Evolutionary conservation across 2,113 vertebrate species (phyloP), one percentile per base, ranked within the genome.

Genomic region (Symphodus melops): DNA sequence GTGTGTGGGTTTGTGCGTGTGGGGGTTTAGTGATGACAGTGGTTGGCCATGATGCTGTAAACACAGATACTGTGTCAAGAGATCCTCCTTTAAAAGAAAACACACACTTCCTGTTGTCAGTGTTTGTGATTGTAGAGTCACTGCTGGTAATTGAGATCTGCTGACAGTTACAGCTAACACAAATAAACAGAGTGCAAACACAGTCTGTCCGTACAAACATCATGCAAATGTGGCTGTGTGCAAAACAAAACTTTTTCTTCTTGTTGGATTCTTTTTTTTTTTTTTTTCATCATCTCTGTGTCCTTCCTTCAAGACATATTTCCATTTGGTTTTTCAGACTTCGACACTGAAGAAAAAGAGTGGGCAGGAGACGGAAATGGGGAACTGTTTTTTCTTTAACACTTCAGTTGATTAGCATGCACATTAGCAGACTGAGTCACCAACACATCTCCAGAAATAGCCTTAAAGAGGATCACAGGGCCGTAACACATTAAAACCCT

Each of bases 51-150:
- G 77, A 84, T 64, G 72, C 84, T 79, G 88, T 93, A 92, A 94
- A 93, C 93, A 91, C 90, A 89, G 88, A 91, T 90, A 88, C 60
- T 68, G 87, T 92, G 90, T 90, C 80, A 94, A 79, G 79, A 74
- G 79, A 89, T 86, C 80, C 81, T 68, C 78, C 72, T 86, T 89
- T 86, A 93, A 94, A 94, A 33, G 28, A 87, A 94, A 94, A 94
- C 89, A 94, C 85, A 72, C 79, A 75, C 85, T 92, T 94, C 93
- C 93, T 93, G 91, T 89, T 90, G 73, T 92, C 81, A 83, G 78
- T 79, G 56, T 25, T 60, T 66, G 83, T 16, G 46, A 77, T 59
- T 84, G 82, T 72, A 75, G 46, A 48, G 73, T 80, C 71, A 67
- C 81, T 75, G 86, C 81, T 89, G 23, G 68, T 90, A 88, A 93